Evolutionary conservation across 2,797 vertebrate species (phyloP), one percentile per base, ranked within the genome.

Genomic region (Falco cherrug): DNA sequence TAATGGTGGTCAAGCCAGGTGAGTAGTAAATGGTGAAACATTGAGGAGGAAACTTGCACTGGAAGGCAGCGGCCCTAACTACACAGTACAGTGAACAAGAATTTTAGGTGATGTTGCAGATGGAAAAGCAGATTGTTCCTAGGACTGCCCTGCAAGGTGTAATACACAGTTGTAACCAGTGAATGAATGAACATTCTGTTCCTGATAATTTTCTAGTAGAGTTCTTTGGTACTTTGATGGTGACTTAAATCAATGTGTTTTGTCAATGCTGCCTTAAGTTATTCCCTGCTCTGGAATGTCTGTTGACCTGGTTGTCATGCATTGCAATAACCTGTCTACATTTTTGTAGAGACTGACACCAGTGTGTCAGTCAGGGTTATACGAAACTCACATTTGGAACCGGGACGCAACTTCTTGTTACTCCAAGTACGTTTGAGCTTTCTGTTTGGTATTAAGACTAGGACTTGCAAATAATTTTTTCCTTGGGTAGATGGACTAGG

Each of bases 261-360:
- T 7, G 2, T 31, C 53, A 43, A 3, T 81, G 20, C 7, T 77
- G 3, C 51, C 29, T 70, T 13, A 65, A 84, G 15, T 50, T 19
- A 25, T 8, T 45, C 37, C 45, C 43, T 78, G 60, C 33, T 63
- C 39, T 73, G 64, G 45, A 11, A 41, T 37, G 20, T 16, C 29
- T 87, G 54, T 2, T 82, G 39, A 10, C 24, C 50, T 85, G 26
- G 6, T 37, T 73, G n/a, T 51, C 65, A 8, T 10, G 13, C 3
- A 3, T 0, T 41, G 47, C 68, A 20, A 29, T 70, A 61, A 31
- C 6, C 12, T 54, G 24, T 12, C 48, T 50, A 41, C 6, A 2
- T 91, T 94, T 89, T 89, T 91, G 82, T 79, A 94, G 84, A 89
- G 75, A 43, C 19, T 93, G 90, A 50, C 75, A 89, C 39, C 63